Percentiles rank a stretch among this genome's conserved stretches.
These are phyloP conservation scores for Antechinus flavipes DNA, from an alignment of 2,113 vertebrate genomes.

Conservation along the genomic window DNA sequence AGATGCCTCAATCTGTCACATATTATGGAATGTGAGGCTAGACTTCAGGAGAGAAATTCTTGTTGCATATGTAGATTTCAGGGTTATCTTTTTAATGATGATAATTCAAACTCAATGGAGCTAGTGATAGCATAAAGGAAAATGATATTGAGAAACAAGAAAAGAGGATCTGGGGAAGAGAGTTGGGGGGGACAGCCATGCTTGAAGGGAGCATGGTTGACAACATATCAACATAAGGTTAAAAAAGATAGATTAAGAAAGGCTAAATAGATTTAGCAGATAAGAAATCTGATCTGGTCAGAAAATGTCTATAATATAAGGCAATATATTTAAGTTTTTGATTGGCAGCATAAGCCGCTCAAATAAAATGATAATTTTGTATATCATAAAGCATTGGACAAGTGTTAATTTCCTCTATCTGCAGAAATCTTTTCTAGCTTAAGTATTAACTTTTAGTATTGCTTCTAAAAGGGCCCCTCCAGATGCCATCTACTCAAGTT, in stretches of 20 bases:
- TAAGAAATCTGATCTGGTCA: neutral
- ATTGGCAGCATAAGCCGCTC: neutral
- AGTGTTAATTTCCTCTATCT: neutral
- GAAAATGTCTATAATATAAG: neutral
- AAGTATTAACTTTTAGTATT: neutral
- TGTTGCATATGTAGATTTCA: neutral
- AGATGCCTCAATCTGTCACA: neutral
- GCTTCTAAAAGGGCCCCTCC: neutral
- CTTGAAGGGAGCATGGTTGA: neutral
- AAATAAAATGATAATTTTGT: neutral
- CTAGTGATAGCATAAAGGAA: neutral
- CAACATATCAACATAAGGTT: neutral
- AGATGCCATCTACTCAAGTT: neutral
- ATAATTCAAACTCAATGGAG: neutral
- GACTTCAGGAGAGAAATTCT: neutral
- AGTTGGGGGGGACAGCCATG: neutral
- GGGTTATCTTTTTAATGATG: neutral
- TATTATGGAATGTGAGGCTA: neutral
- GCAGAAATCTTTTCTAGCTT: neutral
- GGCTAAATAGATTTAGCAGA: neutral
- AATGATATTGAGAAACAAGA: neutral
- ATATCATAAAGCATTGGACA: neutral
- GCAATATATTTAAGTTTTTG: neutral
- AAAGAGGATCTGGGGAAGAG: neutral
- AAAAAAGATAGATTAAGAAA: neutral